Evolutionary conservation across 1,140 invertebrate genomes (phyloP), one percentile per base, ranked within the genome.

Genomic region (Eulimnadia texana): DNA sequence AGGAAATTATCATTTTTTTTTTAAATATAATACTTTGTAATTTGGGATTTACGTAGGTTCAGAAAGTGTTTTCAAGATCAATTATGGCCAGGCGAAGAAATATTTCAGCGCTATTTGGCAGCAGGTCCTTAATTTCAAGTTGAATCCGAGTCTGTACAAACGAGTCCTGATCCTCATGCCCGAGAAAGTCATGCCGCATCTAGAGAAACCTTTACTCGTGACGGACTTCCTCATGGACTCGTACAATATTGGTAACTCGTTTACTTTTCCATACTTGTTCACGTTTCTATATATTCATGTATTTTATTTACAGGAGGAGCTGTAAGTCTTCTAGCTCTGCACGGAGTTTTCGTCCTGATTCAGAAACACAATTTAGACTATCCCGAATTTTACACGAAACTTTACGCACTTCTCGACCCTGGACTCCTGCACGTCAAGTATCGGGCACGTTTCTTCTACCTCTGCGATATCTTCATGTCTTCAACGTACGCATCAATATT

Each of bases 171-270:
- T 90, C 61, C 80, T 91, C 53, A 73, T 96, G 16, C 78, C 93
- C 49, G 90, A 94, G 69, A 79, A 84, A 63, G 78, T 94, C 11
- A 80, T 96, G 74, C 80, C 82, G 13, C 80, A 90, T 72, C 76
- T 97, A 62, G 79, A 84, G 20, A 84, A 84, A 68, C 91, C 93
- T 6, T 76, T 93, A 50, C 72, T 88, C 33, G 76, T 94, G 64
- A 90, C 89, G n/a, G 92, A 96, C 70, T 95, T 93, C 73, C 77
- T 98, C 3, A 89, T 93, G 77, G 83, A 91, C 68, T 89, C 89
- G 11, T 82, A 94, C 59, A 85, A 92, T 69, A 77, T 83, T 49
- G 87, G 85, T 86, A 70, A 70, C 65, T 64, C 11, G 54, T 47
- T n/a, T 27, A 29, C 47, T n/a, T 61, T 50, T 22, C 10, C 19